Percentiles rank a stretch among this genome's conserved stretches.
These are phyloP conservation scores for Capromys pilorides DNA, from an alignment of 2,797 vertebrate species.

Conservation along the genomic window DNA sequence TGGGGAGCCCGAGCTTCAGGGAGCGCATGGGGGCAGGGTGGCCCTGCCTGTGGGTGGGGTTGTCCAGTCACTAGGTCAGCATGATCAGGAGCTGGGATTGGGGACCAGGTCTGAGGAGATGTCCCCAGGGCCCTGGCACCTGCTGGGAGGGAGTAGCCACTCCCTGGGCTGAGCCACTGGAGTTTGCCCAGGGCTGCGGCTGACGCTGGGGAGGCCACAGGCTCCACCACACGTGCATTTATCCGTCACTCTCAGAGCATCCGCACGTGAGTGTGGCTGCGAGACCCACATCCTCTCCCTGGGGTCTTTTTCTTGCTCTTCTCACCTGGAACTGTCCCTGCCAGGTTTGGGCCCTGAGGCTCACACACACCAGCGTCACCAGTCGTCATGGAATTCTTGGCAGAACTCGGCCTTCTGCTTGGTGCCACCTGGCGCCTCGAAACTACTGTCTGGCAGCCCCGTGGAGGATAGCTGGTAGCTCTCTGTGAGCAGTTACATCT, in stretches of 20 bases:
- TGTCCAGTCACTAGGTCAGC: slow-evolving; percentile 28
- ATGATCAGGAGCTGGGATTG: slow-evolving; percentile 81
- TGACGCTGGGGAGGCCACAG: not conserved
- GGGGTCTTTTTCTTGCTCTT: not conserved
- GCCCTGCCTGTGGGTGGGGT: slow-evolving; percentile 75
- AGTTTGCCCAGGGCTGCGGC: not conserved
- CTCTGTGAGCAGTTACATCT: not conserved
- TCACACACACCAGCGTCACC: not conserved
- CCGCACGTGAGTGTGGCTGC: not conserved
- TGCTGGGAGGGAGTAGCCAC: not conserved
- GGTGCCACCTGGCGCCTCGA: not conserved
- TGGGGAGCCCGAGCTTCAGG: slow-evolving; percentile 77
- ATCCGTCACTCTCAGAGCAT: not conserved
- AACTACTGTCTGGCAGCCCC: not conserved
- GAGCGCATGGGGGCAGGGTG: slow-evolving; percentile 78
- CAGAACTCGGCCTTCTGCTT: not conserved
- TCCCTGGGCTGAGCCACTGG: not conserved
- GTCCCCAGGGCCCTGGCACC: not conserved
- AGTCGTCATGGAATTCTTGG: not conserved
- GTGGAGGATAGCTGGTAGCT: not conserved
- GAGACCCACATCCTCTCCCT: not conserved
- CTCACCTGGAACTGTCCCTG: not conserved
- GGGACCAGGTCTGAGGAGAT: slow-evolving; percentile 70
- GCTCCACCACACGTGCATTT: not conserved
- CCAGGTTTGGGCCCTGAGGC: not conserved